Conservation (phyloP, 2,113 vertebrate genomes). For the Asarcornis scutulata region DNA sequence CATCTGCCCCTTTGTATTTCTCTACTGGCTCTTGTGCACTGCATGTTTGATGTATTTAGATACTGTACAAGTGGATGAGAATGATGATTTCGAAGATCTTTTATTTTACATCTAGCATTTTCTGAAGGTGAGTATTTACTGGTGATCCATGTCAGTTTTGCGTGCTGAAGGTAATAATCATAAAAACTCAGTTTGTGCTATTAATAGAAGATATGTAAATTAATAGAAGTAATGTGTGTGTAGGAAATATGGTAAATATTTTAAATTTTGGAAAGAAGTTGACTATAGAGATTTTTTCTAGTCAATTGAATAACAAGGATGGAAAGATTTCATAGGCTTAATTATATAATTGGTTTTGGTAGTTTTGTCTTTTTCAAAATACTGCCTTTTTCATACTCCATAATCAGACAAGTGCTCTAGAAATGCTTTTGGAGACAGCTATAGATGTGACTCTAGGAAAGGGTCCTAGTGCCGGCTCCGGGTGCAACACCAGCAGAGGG, state of each 20-base stretch:
- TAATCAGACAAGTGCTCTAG: background rate
- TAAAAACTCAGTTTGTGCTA: background rate
- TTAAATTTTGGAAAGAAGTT: background rate
- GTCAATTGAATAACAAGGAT: background rate
- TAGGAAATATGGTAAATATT: background rate
- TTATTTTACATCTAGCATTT: constrained; percentile 41
- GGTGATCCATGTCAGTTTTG: background rate
- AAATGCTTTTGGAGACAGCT: background rate
- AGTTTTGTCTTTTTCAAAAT: constrained; percentile 13
- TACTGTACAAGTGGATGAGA: constrained; percentile 36
- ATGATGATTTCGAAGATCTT: constrained; percentile 58
- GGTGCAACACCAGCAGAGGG: background rate
- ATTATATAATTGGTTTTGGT: background rate
- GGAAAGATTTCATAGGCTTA: constrained; percentile 13
- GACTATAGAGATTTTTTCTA: background rate
- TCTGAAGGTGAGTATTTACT: constrained; percentile 70
- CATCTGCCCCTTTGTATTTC: constrained; percentile 37
- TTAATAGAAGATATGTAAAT: background rate
- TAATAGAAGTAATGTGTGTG: background rate
- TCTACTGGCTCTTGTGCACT: constrained; percentile 50
- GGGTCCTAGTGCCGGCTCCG: background rate
- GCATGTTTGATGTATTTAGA: constrained; percentile 47
- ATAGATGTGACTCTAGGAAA: background rate
- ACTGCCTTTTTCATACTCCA: background rate
- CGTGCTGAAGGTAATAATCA: background rate